phyloP scores from a whole-genome alignment of 2,888 invertebrate genomes.

The Drosophila suboccidentalis region DNA sequence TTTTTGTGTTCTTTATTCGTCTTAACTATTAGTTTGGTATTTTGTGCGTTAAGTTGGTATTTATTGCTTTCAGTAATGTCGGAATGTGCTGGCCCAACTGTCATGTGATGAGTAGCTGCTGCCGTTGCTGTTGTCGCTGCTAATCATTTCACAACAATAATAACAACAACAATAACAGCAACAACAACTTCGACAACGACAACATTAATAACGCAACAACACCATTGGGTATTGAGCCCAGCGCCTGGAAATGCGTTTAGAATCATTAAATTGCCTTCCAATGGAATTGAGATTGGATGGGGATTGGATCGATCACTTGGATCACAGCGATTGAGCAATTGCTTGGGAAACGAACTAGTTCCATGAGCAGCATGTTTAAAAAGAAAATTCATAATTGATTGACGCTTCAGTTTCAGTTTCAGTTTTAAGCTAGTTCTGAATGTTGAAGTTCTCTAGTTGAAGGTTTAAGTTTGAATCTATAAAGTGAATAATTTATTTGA shows the following conservation, averaged over 20 bases:
- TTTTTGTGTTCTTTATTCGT: constrained; percentile 56
- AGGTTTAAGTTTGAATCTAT: too few relatives aligned
- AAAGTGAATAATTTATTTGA: too few relatives aligned
- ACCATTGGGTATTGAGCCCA: constrained; percentile 55
- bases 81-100: constrained; percentile 78
- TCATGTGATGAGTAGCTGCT: constrained; percentile 69
- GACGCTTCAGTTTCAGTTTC: too few relatives aligned
- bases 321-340: constrained; percentile 13
- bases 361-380: background rate
- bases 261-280: constrained; percentile 65
- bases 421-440: too few relatives aligned
- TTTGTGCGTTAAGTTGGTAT: constrained; percentile 85
- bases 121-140: constrained; percentile 53
- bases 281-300: constrained; percentile 5
- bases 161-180: constrained; percentile 13
- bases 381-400: background rate
- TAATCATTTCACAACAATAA: constrained; percentile 73
- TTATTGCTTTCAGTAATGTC: constrained; percentile 84
- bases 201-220: constrained; percentile 57
- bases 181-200: constrained; percentile 23
- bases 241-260: constrained; percentile 57
- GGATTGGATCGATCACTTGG: constrained; percentile 9
- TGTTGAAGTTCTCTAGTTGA: too few relatives aligned
- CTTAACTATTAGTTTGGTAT: constrained; percentile 83
- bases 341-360: constrained; percentile 10